phyloP scores from a whole-genome alignment of 2,113 vertebrate species.

The Aegotheles bennettii region DNA sequence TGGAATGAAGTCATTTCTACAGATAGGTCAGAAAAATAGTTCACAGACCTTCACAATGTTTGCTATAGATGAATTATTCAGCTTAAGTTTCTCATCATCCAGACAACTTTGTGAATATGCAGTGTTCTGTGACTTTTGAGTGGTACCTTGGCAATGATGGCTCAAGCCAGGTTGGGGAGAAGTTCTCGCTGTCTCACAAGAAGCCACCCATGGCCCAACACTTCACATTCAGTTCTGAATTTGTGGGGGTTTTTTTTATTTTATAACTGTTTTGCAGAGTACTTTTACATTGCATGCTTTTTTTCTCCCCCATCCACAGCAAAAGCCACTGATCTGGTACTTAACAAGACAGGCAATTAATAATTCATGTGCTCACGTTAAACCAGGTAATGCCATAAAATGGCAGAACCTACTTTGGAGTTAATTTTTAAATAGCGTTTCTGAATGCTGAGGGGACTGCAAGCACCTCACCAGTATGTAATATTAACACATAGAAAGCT shows the following conservation, averaged over 20 bases:
- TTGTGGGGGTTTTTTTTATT: not conserved
- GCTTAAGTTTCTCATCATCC: constrained; percentile 4
- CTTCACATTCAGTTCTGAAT: not conserved
- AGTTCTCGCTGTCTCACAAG: constrained; percentile 19
- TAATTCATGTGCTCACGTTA: constrained; percentile 89
- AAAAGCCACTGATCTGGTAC: constrained; percentile 80
- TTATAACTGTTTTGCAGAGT: constrained; percentile 58
- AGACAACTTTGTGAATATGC: constrained; percentile 21
- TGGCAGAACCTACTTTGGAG: constrained; percentile 56
- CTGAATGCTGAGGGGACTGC: constrained; percentile 72
- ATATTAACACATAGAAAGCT: constrained; percentile 78
- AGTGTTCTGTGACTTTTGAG: not conserved
- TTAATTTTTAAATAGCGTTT: constrained; percentile 64
- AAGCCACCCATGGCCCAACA: not conserved
- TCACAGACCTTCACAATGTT: not conserved
- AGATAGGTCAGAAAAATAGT: not conserved
- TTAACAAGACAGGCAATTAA: constrained; percentile 82
- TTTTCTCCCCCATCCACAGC: constrained; percentile 65
- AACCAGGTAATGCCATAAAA: constrained; percentile 92
- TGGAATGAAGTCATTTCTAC: not conserved
- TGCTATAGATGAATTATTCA: constrained; percentile 55
- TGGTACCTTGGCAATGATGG: constrained; percentile 33
- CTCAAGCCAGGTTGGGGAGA: constrained; percentile 9
- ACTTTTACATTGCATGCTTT: constrained; percentile 79
- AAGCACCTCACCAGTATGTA: constrained; percentile 73